These are phyloP conservation scores for Atta cephalotes DNA, from an alignment of 1,140 invertebrate genomes.

Conservation along the genomic window DNA sequence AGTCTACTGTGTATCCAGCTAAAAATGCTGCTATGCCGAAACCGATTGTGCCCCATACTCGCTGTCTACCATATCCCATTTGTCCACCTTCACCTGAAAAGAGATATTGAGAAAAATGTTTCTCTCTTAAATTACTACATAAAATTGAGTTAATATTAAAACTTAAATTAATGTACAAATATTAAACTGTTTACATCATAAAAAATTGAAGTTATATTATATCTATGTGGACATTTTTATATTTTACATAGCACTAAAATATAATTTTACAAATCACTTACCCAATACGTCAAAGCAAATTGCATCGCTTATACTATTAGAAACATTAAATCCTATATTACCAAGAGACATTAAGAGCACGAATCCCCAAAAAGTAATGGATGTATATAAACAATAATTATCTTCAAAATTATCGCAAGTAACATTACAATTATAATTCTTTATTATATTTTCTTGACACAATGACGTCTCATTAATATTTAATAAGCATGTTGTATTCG, in stretches of 20 bases:
- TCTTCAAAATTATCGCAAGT: slow-evolving; percentile 72
- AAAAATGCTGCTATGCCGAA: slow-evolving; percentile 90
- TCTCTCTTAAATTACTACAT: background rate
- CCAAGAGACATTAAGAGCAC: slow-evolving; percentile 90
- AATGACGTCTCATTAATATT: slow-evolving; percentile 43
- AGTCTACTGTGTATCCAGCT: slow-evolving; percentile 89
- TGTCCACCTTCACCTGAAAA: slow-evolving; percentile 87
- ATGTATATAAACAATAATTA: slow-evolving; percentile 85
- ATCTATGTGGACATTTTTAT: background rate
- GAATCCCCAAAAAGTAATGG: slow-evolving; percentile 90
- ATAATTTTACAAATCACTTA: slow-evolving; percentile 75
- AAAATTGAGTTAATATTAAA: background rate
- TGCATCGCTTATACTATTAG: slow-evolving; percentile 92
- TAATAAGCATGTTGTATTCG: slow-evolving; percentile 73
- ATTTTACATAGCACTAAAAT: background rate
- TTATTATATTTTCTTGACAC: slow-evolving; percentile 37
- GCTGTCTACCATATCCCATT: slow-evolving; percentile 91
- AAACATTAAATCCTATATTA: slow-evolving; percentile 92
- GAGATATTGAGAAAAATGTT: background rate
- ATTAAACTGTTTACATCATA: background rate
- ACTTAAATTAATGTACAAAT: too few relatives aligned
- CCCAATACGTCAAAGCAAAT: slow-evolving; percentile 93
- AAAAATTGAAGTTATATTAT: background rate
- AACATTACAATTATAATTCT: slow-evolving; percentile 66
- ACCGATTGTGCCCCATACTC: slow-evolving; percentile 93